These are phyloP conservation scores for Thalassophryne amazonica DNA, from an alignment of 2,797 vertebrate genomes.

Conservation along the genomic window DNA sequence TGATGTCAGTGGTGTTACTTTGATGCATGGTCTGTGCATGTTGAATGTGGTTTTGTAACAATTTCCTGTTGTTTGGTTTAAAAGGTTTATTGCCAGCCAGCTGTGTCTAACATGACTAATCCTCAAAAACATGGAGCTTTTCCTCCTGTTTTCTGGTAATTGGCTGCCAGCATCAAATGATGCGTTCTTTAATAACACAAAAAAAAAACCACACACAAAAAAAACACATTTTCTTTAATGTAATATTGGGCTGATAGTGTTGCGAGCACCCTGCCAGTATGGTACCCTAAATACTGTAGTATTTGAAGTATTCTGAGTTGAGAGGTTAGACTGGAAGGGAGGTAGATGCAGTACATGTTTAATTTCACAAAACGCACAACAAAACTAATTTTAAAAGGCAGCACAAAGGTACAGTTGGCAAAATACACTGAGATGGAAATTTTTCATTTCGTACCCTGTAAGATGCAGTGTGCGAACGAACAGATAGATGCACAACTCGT, in stretches of 20 bases:
- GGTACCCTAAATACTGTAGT: neutral
- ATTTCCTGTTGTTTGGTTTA: conserved; percentile 1
- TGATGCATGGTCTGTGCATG: conserved; percentile 86
- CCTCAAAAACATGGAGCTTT: conserved; percentile 36
- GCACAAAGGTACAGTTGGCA: no score
- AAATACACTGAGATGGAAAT: no score
- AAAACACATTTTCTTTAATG: conserved; percentile 4
- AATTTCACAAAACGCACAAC: no score
- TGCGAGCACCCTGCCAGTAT: neutral
- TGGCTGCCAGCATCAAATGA: conserved; percentile 35
- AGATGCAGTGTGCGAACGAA: no score
- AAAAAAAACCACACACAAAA: conserved; percentile 63
- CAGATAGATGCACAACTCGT: no score
- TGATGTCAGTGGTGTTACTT: conserved; percentile 35
- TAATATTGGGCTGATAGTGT: conserved; percentile 50
- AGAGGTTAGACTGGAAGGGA: neutral
- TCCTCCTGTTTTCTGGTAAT: conserved; percentile 52
- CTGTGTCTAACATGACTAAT: conserved; percentile 71
- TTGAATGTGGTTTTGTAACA: conserved; percentile 25
- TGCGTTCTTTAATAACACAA: conserved; percentile 58
- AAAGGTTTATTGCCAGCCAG: conserved; percentile 38
- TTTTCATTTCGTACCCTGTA: no score
- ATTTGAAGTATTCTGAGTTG: neutral
- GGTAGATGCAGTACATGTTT: no score
- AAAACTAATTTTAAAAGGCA: no score